Conservation (phyloP, 2,113 vertebrate genomes). For the Aythya baeri region DNA sequence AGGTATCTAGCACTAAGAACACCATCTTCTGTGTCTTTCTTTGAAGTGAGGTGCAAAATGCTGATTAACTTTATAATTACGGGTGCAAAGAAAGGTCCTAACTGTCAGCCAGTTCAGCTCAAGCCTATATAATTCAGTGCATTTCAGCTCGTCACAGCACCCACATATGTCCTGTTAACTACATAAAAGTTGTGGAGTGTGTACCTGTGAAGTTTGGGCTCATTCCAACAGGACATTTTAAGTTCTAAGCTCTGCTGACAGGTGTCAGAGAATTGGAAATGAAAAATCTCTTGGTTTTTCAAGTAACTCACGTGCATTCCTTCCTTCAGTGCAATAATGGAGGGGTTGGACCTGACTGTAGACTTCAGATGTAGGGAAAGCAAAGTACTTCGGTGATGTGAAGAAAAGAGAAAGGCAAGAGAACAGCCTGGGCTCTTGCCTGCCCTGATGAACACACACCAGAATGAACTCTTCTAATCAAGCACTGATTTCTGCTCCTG, state of each 20-base stretch:
- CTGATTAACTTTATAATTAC: background rate
- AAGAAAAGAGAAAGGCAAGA: background rate
- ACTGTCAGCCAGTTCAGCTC: background rate
- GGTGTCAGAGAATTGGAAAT: fast-evolving
- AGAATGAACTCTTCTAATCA: background rate
- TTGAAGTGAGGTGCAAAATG: background rate
- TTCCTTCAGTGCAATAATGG: background rate
- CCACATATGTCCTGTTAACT: fast-evolving
- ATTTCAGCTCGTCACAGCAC: background rate
- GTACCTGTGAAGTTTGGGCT: background rate
- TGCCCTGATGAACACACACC: background rate
- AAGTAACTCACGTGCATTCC: background rate
- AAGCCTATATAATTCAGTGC: fast-evolving
- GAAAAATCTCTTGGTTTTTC: background rate
- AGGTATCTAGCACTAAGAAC: background rate
- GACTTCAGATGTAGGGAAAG: background rate
- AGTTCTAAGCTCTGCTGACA: background rate
- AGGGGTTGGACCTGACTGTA: background rate
- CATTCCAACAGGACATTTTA: background rate
- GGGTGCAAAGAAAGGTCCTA: background rate
- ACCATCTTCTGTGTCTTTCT: background rate
- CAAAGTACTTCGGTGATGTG: background rate
- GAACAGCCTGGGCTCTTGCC: background rate
- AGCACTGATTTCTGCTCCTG: background rate
- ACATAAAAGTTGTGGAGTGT: background rate